These are phyloP conservation scores for Eupristina koningsbergeri DNA, from an alignment of 1,140 invertebrate species.

Conservation along the genomic window DNA sequence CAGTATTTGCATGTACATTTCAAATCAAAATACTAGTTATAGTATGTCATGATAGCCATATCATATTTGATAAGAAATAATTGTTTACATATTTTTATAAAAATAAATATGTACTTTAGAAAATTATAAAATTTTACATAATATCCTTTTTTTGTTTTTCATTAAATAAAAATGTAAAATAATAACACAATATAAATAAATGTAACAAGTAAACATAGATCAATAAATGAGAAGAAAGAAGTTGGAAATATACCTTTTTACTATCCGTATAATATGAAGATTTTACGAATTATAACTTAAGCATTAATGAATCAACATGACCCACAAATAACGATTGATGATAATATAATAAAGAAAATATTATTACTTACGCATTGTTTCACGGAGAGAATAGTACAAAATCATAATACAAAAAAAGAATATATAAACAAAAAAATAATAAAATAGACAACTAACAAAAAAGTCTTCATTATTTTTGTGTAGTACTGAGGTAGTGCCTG, in stretches of 20 bases:
- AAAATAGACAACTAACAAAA: conserved; percentile 47
- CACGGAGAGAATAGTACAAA: conserved; percentile 45
- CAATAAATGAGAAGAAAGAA: conserved; percentile 62
- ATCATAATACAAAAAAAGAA: conserved; percentile 13
- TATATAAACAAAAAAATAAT: conserved; percentile 25
- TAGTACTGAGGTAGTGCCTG: conserved; percentile 55
- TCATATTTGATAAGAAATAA: too few species aligned
- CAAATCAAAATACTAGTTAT: too few species aligned
- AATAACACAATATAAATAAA: conserved; percentile 29
- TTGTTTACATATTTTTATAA: too few species aligned
- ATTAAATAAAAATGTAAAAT: neutral
- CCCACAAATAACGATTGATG: conserved; percentile 40
- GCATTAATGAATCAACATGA: conserved; percentile 40
- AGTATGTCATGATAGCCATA: too few species aligned
- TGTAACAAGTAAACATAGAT: conserved; percentile 53
- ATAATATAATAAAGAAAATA: conserved; percentile 26
- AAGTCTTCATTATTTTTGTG: conserved; percentile 48
- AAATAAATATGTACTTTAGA: too few species aligned
- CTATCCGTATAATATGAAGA: conserved; percentile 34
- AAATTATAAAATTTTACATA: neutral
- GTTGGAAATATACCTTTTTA: conserved; percentile 54
- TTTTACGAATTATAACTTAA: conserved; percentile 35
- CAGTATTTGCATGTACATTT: too few species aligned
- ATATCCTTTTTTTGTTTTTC: neutral
- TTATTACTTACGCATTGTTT: conserved; percentile 39